Percentiles rank a stretch among this genome's conserved stretches.
Evolutionary conservation across 2,797 vertebrate genomes (phyloP).

Genomic region (Fundulus diaphanus): DNA sequence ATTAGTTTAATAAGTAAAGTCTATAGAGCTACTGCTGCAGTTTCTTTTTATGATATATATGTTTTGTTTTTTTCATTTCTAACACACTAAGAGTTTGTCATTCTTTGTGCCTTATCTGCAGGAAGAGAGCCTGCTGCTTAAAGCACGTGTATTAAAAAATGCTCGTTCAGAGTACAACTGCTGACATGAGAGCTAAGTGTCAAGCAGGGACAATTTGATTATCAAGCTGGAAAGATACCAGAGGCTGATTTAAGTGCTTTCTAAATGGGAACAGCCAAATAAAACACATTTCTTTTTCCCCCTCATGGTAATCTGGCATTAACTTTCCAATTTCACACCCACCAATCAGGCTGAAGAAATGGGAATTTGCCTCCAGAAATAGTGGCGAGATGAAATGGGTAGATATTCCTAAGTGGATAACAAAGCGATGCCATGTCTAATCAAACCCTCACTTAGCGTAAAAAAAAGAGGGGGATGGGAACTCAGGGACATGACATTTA

Average conservation of each 20-base stretch:
- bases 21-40: background rate
- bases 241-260: constrained; percentile 41
- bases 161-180: constrained; percentile 3
- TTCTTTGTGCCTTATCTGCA: background rate
- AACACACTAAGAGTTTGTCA: background rate
- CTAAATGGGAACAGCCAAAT: constrained; percentile 44
- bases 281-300: constrained; percentile 26
- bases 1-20: background rate
- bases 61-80: background rate
- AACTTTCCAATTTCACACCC: constrained; percentile 59
- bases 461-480: constrained; percentile 18
- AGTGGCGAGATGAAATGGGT: constrained; percentile 56
- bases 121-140: background rate
- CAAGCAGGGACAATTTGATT: constrained; percentile 47
- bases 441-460: constrained; percentile 62
- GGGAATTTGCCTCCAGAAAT: constrained; percentile 49
- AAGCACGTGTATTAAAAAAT: background rate
- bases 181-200: constrained; percentile 26
- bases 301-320: constrained; percentile 25
- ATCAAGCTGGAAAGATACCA: constrained; percentile 37
- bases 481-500: constrained; percentile 60
- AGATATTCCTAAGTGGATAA: constrained; percentile 66
- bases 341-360: constrained; percentile 47
- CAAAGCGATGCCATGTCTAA: constrained; percentile 61
- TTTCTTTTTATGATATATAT: no score